Evolutionary conservation across 2,113 vertebrate genomes (phyloP).

Genomic region (Toxotes chatareus): DNA sequence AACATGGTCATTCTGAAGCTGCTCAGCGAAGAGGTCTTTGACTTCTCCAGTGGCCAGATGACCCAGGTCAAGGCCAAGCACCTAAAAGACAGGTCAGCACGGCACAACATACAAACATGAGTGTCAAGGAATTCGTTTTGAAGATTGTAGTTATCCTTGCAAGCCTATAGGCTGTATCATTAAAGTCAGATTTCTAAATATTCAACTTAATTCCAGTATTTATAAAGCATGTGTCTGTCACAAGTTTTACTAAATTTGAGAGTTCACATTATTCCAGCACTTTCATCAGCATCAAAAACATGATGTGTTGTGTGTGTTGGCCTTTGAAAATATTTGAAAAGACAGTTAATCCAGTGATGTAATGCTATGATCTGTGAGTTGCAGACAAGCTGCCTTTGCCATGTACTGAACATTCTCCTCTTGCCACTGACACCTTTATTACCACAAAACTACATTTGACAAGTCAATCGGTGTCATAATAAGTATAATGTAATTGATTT

Average conservation of each 20-base stretch:
- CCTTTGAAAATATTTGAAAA: constrained; percentile 9
- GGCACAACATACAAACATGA: neutral
- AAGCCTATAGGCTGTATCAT: neutral
- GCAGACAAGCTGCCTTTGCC: neutral
- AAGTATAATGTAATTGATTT: neutral
- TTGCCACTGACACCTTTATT: neutral
- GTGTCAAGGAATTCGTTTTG: neutral
- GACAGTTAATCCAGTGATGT: neutral
- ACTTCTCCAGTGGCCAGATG: constrained; percentile 99
- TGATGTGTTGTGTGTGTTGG: neutral
- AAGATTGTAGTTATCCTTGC: neutral
- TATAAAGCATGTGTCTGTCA: neutral
- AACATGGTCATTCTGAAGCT: constrained; percentile 99
- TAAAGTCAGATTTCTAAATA: neutral
- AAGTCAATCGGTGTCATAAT: neutral
- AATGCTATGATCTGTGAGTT: neutral
- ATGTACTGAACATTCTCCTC: neutral
- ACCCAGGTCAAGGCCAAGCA: constrained; percentile 99
- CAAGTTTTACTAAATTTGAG: neutral
- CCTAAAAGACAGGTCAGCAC: constrained; percentile 96
- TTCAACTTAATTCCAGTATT: neutral
- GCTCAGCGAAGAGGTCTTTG: constrained; percentile 98
- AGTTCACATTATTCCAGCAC: neutral
- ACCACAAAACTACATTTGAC: neutral
- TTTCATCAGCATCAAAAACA: constrained; percentile 12